Evolutionary conservation across 1,140 invertebrate genomes (phyloP).

Genomic region (Zaprionus ornatus): DNA sequence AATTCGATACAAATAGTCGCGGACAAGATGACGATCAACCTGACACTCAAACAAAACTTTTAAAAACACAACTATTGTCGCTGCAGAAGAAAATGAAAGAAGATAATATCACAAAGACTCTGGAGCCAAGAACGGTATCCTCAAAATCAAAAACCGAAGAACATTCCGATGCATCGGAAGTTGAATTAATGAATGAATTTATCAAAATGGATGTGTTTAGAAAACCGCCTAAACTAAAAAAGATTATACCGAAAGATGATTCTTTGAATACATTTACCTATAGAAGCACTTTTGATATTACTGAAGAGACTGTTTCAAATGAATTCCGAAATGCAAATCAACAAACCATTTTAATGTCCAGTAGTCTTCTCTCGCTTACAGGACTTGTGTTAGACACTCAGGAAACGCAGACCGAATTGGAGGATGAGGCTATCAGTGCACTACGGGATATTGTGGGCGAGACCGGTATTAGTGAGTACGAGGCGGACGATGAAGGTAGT

Average conservation of each 20-base stretch:
- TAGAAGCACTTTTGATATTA: conserved; percentile 18
- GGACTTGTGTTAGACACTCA: conserved; percentile 8
- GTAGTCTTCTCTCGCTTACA: neutral
- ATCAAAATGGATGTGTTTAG: neutral
- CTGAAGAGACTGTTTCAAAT: neutral
- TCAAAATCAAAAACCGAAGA: too few species aligned
- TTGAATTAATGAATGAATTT: neutral
- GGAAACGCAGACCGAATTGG: neutral
- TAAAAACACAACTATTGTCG: conserved; percentile 24
- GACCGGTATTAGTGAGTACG: conserved; percentile 5
- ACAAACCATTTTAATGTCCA: neutral
- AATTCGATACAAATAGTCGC: neutral
- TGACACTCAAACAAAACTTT: neutral
- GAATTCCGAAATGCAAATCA: neutral
- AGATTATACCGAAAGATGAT: too few species aligned
- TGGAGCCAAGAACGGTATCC: conserved; percentile 9
- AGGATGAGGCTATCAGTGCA: conserved; percentile 17
- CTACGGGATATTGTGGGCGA: neutral
- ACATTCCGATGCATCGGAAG: neutral
- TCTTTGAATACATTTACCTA: neutral
- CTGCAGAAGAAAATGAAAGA: conserved; percentile 35
- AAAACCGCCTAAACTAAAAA: neutral
- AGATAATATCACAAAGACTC: conserved; percentile 40
- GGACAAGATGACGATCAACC: neutral
- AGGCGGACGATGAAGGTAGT: conserved; percentile 39